Conservation (phyloP, 92 coral and sea anemone genomes). For the Phenganax marumi region DNA sequence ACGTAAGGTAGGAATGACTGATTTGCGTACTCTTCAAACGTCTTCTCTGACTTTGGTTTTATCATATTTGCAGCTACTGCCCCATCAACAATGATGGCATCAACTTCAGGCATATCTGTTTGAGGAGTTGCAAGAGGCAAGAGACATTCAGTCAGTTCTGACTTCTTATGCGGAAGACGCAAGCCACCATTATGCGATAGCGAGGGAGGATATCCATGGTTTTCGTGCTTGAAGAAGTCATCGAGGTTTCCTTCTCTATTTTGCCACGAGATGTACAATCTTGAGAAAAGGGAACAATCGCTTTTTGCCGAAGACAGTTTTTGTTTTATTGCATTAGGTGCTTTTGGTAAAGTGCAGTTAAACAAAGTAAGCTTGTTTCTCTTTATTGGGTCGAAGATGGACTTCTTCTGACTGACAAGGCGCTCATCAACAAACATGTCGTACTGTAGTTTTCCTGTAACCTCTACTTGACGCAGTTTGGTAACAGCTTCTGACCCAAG, state of each 20-base stretch:
- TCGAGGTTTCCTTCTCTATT: slow-evolving; percentile 52
- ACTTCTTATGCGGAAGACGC: slow-evolving; percentile 44
- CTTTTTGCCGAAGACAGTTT: slow-evolving; percentile 40
- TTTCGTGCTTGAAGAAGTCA: slow-evolving; percentile 57
- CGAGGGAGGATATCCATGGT: slow-evolving; percentile 51
- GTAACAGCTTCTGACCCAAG: slow-evolving; percentile 37
- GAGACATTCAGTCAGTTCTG: slow-evolving; percentile 46
- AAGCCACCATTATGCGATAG: slow-evolving; percentile 45
- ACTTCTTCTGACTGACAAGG: slow-evolving; percentile 33
- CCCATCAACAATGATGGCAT: slow-evolving; percentile 49
- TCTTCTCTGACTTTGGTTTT: slow-evolving; percentile 47
- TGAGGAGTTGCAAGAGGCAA: neutral
- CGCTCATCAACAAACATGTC: slow-evolving; percentile 46
- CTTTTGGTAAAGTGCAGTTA: slow-evolving; percentile 13
- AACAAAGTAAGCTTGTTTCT: slow-evolving; percentile 63
- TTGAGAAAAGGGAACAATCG: slow-evolving; percentile 39
- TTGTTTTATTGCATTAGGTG: slow-evolving; percentile 28
- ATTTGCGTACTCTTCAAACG: slow-evolving; percentile 55
- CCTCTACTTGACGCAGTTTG: slow-evolving; percentile 35
- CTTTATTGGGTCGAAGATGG: slow-evolving; percentile 53
- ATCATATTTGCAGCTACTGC: slow-evolving; percentile 67
- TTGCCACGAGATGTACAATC: slow-evolving; percentile 49
- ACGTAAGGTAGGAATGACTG: slow-evolving; percentile 46
- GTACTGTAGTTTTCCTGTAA: slow-evolving; percentile 45
- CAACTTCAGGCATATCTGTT: neutral